These are phyloP conservation scores for Pachycephala philippinensis DNA, from an alignment of 2,113 vertebrate species.

Conservation along the genomic window DNA sequence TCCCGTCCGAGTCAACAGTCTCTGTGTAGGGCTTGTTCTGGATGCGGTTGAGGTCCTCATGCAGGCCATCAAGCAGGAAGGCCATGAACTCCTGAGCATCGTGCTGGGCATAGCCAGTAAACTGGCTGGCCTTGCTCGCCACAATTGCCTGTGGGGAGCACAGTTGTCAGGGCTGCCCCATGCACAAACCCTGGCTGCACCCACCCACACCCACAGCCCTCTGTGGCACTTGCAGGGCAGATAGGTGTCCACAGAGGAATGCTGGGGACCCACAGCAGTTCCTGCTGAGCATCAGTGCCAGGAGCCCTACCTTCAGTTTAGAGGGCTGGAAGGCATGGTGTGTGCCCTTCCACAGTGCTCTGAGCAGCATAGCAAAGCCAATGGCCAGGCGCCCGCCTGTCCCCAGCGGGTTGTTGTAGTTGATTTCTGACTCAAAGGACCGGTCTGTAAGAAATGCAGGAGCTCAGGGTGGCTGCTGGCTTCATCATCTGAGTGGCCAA, in stretches of 20 bases:
- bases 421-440: conserved; percentile 93
- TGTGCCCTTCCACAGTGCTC: conserved; percentile 94
- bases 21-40: conserved; percentile 98
- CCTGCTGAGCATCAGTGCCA: not conserved
- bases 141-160: conserved; percentile 83
- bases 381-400: conserved; percentile 93
- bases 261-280: not conserved
- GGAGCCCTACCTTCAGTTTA: conserved; percentile 86
- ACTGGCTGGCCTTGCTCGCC: conserved; percentile 97
- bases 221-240: not conserved
- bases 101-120: conserved; percentile 96
- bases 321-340: conserved; percentile 97
- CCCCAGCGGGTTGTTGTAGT: conserved; percentile 93
- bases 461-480: not conserved
- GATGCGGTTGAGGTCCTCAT: conserved; percentile 96
- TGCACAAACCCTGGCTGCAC: no score
- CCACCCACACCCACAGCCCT: not conserved
- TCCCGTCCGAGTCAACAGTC: conserved; percentile 93
- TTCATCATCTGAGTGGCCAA: not conserved
- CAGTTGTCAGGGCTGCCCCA: not conserved
- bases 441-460: conserved; percentile 74
- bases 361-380: conserved; percentile 90
- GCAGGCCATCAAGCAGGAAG: conserved; percentile 94
- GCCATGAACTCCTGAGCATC: conserved; percentile 99
- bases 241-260: not conserved